Conservation (phyloP, 2,888 invertebrate species). For the Euzetes globulus region DNA sequence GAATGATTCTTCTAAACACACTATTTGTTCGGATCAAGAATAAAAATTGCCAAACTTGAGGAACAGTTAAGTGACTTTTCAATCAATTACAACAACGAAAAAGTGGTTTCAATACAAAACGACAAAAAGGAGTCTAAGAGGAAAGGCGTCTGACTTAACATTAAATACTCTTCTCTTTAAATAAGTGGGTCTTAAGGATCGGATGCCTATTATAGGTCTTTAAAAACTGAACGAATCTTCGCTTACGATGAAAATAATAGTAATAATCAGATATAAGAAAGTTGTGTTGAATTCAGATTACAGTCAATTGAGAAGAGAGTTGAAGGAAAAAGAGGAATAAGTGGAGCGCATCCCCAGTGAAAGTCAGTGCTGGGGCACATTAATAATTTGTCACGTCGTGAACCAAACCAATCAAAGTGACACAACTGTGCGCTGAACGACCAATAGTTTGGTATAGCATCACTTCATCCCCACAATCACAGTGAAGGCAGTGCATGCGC, state of each 20-base stretch:
- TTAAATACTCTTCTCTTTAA: constrained; percentile 10
- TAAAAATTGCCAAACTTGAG: neutral
- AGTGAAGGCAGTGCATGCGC: constrained; percentile 5
- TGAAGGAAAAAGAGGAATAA: constrained; percentile 8
- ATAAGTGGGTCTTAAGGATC: constrained; percentile 12
- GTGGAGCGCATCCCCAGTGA: constrained; percentile 21
- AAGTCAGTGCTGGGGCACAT: neutral
- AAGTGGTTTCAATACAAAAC: neutral
- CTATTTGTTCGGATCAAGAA: neutral
- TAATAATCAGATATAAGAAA: constrained; percentile 25
- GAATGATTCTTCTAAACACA: neutral
- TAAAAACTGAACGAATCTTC: neutral
- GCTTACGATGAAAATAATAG: neutral
- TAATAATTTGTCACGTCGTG: constrained; percentile 22
- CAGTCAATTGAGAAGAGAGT: neutral
- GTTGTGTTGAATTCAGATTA: constrained; percentile 12
- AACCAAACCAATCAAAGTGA: constrained; percentile 18
- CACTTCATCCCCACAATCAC: neutral
- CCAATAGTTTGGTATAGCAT: neutral
- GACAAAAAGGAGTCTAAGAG: neutral
- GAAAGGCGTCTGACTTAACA: neutral
- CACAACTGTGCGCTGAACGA: neutral
- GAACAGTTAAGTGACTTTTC: neutral
- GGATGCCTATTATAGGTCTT: no score
- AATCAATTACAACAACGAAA: neutral